Conservation (phyloP, 2,888 invertebrate species). For the Podotricha telesiphe region DNA sequence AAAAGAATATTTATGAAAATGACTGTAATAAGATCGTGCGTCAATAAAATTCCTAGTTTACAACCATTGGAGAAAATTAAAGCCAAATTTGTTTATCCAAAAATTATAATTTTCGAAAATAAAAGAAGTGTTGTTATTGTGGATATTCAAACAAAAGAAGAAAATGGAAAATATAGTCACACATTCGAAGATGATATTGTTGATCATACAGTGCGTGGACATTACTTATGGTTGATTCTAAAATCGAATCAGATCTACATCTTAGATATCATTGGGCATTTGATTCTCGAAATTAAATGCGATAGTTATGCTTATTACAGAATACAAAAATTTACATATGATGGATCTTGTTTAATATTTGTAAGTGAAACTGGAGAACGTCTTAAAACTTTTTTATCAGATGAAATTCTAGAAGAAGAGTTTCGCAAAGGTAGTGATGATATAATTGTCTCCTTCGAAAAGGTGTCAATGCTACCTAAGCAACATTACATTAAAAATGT, state of each 20-base stretch:
- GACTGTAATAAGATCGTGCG: slow-evolving; percentile 42
- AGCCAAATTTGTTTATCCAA: slow-evolving; percentile 62
- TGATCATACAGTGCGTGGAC: slow-evolving; percentile 56
- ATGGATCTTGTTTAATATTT: slow-evolving; percentile 54
- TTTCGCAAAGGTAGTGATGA: slow-evolving; percentile 52
- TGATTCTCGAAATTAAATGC: slow-evolving; percentile 52
- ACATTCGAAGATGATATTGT: slow-evolving; percentile 57
- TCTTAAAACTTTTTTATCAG: slow-evolving; percentile 51
- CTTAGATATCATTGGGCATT: slow-evolving; percentile 55
- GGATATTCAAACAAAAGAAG: slow-evolving; percentile 45
- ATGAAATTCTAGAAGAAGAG: slow-evolving; percentile 53
- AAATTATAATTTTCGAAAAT: slow-evolving; percentile 57
- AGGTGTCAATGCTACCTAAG: slow-evolving; percentile 44
- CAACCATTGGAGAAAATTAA: slow-evolving; percentile 47
- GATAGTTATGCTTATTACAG: slow-evolving; percentile 58
- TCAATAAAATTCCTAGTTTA: slow-evolving; percentile 46
- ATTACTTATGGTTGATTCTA: slow-evolving; percentile 64
- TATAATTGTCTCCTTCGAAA: slow-evolving; percentile 55
- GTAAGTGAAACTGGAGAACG: slow-evolving; percentile 69
- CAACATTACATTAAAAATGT: slow-evolving; percentile 25
- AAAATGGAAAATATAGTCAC: slow-evolving; percentile 42
- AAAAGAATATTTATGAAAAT: slow-evolving; percentile 18
- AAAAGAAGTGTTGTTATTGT: slow-evolving; percentile 46
- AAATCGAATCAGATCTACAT: slow-evolving; percentile 61
- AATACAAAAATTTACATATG: slow-evolving; percentile 54